These are phyloP conservation scores for Capra hircus DNA, from an alignment of 2,113 vertebrate species.

Conservation along the genomic window DNA sequence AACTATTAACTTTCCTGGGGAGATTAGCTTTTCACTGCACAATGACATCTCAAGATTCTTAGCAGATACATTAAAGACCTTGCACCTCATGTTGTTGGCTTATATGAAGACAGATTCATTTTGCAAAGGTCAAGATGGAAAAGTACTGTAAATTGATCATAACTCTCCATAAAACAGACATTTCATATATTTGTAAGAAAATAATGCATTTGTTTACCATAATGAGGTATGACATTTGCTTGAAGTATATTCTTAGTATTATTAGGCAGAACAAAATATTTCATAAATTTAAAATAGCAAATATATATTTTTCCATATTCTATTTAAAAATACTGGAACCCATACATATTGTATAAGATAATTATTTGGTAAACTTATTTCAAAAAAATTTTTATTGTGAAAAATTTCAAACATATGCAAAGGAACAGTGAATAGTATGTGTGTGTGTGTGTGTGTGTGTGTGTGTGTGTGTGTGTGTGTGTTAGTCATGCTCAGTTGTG, in stretches of 20 bases:
- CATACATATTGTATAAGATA: not conserved
- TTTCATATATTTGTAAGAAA: not conserved
- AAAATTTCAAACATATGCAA: not conserved
- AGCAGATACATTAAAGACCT: not conserved
- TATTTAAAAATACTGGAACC: not conserved
- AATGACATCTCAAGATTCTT: slow-evolving; percentile 44
- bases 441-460: not conserved
- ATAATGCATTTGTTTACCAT: not conserved
- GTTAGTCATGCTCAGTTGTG: not conserved
- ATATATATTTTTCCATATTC: not conserved
- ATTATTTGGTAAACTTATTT: not conserved
- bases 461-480: not conserved
- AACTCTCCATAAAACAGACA: not conserved
- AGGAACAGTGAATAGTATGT: not conserved
- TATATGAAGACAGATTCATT: not conserved
- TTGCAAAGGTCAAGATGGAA: not conserved
- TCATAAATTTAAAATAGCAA: not conserved
- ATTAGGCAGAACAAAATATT: not conserved
- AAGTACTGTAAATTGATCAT: not conserved
- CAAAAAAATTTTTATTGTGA: not conserved
- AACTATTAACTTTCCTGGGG: rapidly evolving
- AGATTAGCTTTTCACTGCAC: not conserved
- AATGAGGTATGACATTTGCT: not conserved
- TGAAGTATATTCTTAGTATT: not conserved
- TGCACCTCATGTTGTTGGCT: not conserved